Conservation (phyloP, 92 coral and sea anemone species). For the Palythoa caribaeorum region DNA sequence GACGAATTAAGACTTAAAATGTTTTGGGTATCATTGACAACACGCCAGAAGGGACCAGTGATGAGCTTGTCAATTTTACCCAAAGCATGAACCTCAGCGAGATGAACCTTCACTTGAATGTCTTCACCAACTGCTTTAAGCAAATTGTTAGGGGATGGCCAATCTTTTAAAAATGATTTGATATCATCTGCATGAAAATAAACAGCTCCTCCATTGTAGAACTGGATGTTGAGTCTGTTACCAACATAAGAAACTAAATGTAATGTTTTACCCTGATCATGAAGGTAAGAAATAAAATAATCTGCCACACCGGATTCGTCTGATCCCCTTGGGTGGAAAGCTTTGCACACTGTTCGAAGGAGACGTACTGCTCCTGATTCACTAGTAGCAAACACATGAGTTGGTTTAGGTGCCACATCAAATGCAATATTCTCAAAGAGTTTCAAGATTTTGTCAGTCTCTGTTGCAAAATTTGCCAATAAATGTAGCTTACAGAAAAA, state of each 20-base stretch:
- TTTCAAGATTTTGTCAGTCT: constrained; percentile 49
- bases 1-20: constrained; percentile 45
- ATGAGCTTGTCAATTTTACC: constrained; percentile 37
- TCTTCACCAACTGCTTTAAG: constrained; percentile 45
- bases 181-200: constrained; percentile 24
- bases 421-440: constrained; percentile 50
- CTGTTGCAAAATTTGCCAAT: constrained; percentile 36
- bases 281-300: constrained; percentile 14
- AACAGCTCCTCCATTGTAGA: constrained; percentile 41
- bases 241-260: constrained; percentile 35
- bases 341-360: constrained; percentile 49
- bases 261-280: not conserved
- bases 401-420: constrained; percentile 35
- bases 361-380: constrained; percentile 49
- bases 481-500: constrained; percentile 34
- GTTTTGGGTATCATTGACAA: constrained; percentile 30
- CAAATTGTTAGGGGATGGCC: constrained; percentile 46
- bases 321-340: constrained; percentile 42
- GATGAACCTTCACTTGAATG: constrained; percentile 41
- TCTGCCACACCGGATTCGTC: constrained; percentile 27
- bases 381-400: constrained; percentile 34
- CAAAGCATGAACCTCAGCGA: constrained; percentile 43
- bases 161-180: not conserved
- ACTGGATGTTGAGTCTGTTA: constrained; percentile 31
- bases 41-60: constrained; percentile 54